phyloP scores from a whole-genome alignment of 2,888 invertebrate genomes.

The Aricia artaxerxes region DNA sequence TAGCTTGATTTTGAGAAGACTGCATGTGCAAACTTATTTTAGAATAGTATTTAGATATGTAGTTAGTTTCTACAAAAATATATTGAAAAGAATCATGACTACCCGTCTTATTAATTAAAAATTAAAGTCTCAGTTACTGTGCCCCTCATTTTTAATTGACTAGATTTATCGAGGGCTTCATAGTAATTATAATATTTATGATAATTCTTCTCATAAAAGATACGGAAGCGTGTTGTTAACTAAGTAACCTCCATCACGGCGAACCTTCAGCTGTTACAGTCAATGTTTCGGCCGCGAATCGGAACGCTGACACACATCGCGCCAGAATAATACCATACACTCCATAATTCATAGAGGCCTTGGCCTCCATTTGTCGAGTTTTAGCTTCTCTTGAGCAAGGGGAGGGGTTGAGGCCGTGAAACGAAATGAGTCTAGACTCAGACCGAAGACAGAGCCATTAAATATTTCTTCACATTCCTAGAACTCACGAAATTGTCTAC shows the following conservation, averaged over 20 bases:
- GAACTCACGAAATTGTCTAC: neutral
- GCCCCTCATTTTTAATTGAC: neutral
- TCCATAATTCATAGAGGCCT: constrained; percentile 78
- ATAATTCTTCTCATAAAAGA: constrained; percentile 43
- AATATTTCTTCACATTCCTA: neutral
- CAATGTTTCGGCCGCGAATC: constrained; percentile 70
- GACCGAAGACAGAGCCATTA: constrained; percentile 36
- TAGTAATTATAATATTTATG: constrained; percentile 20
- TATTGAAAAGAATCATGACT: too few relatives aligned
- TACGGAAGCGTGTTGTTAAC: constrained; percentile 63
- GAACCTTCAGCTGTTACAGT: constrained; percentile 73
- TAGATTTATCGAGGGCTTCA: constrained; percentile 11
- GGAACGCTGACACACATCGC: constrained; percentile 73
- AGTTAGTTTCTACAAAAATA: too few relatives aligned
- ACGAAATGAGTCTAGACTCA: constrained; percentile 38
- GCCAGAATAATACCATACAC: constrained; percentile 76
- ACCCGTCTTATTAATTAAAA: neutral
- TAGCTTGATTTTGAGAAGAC: too few relatives aligned
- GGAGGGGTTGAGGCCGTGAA: constrained; percentile 37
- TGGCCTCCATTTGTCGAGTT: constrained; percentile 67
- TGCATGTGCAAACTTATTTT: too few relatives aligned
- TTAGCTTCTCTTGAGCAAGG: constrained; percentile 39
- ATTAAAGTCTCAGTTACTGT: neutral
- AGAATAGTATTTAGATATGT: too few relatives aligned
- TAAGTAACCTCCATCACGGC: constrained; percentile 69